Conservation (phyloP, 1,140 invertebrate genomes). For the Nephila pilipes region DNA sequence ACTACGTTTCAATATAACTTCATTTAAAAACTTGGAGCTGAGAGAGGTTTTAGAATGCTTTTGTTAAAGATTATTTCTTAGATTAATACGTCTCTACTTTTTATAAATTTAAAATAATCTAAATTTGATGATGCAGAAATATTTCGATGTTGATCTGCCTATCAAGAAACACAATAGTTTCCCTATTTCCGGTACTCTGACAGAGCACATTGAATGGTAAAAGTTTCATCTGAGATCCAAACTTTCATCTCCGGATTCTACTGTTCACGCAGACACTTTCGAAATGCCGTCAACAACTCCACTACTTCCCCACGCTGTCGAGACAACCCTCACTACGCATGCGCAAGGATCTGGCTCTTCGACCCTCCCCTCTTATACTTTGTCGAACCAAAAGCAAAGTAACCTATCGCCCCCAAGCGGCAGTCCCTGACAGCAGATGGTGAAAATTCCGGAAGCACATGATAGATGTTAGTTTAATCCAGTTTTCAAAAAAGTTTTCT, state of each 20-base stretch:
- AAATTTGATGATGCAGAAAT: no score
- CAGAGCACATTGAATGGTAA: background rate
- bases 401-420: conserved; percentile 42
- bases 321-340: background rate
- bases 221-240: background rate
- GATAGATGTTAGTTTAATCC: conserved; percentile 53
- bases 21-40: no score
- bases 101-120: no score
- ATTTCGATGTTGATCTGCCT: no score
- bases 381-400: background rate
- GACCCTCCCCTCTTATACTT: background rate
- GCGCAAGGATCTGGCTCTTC: background rate
- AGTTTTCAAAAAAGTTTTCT: conserved; percentile 6
- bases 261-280: conserved; percentile 16
- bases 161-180: no score
- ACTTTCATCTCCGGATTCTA: conserved; percentile 29
- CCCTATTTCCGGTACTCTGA: no score
- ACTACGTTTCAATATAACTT: no score
- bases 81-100: no score
- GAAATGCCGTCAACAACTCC: conserved; percentile 68
- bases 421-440: background rate
- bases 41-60: no score
- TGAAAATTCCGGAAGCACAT: conserved; percentile 30
- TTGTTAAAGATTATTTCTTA: no score
- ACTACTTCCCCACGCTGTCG: conserved; percentile 6